Conservation (phyloP, 2,888 invertebrate genomes). For the Calephelis perditalis region DNA sequence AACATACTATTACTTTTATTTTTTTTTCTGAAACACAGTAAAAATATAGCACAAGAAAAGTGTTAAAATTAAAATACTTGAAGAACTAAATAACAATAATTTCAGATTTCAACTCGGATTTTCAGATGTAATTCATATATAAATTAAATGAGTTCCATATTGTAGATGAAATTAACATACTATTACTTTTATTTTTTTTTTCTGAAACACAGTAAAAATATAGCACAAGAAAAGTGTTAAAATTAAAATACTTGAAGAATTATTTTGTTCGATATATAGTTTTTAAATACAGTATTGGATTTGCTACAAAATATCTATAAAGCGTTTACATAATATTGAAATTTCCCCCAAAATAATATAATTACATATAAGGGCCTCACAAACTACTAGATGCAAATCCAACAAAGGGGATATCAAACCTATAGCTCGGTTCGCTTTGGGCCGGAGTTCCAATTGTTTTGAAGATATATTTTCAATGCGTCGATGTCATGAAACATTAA, state of each 20-base stretch:
- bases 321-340: conserved; percentile 26
- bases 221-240: background rate
- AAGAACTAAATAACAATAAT: background rate
- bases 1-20: too few species aligned
- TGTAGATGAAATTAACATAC: too few species aligned
- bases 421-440: conserved; percentile 72
- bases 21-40: too few species aligned
- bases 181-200: too few species aligned
- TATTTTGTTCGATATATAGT: conserved; percentile 14
- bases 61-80: background rate
- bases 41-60: background rate
- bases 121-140: too few species aligned
- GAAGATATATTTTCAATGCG: conserved; percentile 51
- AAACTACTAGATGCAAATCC: conserved; percentile 65
- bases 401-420: conserved; percentile 72
- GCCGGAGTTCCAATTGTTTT: conserved; percentile 55
- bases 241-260: background rate
- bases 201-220: too few species aligned
- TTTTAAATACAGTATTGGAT: conserved; percentile 25
- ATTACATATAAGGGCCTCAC: conserved; percentile 37
- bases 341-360: conserved; percentile 25
- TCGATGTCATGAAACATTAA: conserved; percentile 72
- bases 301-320: conserved; percentile 32
- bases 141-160: too few species aligned
- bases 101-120: too few species aligned